These are phyloP conservation scores for Paedocypris micromegethes DNA, from an alignment of 2,797 vertebrate species.

Conservation along the genomic window DNA sequence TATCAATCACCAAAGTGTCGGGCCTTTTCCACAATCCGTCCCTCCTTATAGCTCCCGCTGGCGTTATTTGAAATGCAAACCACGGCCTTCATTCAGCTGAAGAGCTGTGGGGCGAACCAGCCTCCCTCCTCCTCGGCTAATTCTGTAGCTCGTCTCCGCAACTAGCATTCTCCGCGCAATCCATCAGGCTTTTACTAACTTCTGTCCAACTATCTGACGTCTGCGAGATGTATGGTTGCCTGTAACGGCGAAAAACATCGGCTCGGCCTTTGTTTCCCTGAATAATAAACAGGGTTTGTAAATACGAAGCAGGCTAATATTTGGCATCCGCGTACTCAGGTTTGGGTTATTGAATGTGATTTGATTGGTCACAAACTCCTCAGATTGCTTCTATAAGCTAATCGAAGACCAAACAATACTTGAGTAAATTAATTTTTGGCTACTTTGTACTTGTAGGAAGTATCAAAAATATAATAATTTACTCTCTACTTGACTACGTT, in stretches of 20 bases:
- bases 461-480: too few species aligned
- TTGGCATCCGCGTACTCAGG: conserved; percentile 50
- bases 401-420: conserved; percentile 65
- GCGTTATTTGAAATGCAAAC: conserved; percentile 69
- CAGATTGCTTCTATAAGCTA: conserved; percentile 43
- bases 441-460: too few species aligned
- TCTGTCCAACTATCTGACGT: conserved; percentile 68
- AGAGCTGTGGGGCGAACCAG: conserved; percentile 29
- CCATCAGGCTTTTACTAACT: conserved; percentile 72
- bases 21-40: conserved; percentile 49
- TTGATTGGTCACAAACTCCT: conserved; percentile 65
- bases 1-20: conserved; percentile 63
- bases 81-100: conserved; percentile 42
- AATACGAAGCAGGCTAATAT: conserved; percentile 44
- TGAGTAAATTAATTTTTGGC: conserved; percentile 50
- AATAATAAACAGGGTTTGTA: conserved; percentile 30
- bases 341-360: conserved; percentile 57
- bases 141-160: conserved; percentile 51
- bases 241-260: conserved; percentile 52
- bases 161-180: conserved; percentile 55
- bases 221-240: conserved; percentile 64
- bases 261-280: conserved; percentile 4
- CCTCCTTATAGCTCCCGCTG: conserved; percentile 44
- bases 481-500: too few species aligned
- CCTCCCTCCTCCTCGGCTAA: conserved; percentile 27